These are phyloP conservation scores for Sciurus niger DNA, from an alignment of 2,113 vertebrate species.

Conservation along the genomic window DNA sequence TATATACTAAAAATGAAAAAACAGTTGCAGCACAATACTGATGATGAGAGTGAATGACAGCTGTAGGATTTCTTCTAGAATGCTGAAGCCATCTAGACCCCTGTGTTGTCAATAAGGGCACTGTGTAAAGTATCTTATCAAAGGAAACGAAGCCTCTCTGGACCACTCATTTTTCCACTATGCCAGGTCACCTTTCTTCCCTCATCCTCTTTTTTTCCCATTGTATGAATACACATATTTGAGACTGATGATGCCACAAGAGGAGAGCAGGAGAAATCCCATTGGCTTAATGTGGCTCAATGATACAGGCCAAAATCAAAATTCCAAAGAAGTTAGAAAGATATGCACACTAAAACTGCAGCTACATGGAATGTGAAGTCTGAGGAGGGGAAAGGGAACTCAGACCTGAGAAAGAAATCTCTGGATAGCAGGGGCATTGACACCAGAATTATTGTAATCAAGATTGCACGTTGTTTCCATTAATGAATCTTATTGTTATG, in stretches of 20 bases:
- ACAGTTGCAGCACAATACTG: not conserved
- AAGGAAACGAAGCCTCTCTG: slow-evolving; percentile 11
- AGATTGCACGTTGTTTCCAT: slow-evolving; percentile 83
- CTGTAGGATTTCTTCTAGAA: not conserved
- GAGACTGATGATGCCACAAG: slow-evolving; percentile 63
- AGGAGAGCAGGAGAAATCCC: slow-evolving; percentile 59
- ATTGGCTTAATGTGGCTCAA: slow-evolving; percentile 71
- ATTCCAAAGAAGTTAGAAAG: slow-evolving; percentile 76
- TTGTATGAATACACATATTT: slow-evolving; percentile 63
- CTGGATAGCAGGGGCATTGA: slow-evolving; percentile 74
- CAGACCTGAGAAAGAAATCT: slow-evolving; percentile 74
- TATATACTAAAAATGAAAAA: not conserved
- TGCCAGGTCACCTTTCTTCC: not conserved
- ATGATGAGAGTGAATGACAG: not conserved
- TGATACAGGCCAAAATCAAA: slow-evolving; percentile 65
- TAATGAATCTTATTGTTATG: slow-evolving; percentile 80
- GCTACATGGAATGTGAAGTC: slow-evolving; percentile 76
- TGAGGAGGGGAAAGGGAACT: slow-evolving; percentile 77
- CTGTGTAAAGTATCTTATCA: not conserved
- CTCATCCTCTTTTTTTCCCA: not conserved
- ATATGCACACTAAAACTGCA: slow-evolving; percentile 75
- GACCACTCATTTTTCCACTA: not conserved
- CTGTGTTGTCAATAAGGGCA: not conserved
- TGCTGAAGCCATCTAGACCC: not conserved
- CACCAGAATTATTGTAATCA: slow-evolving; percentile 80